Base-by-base conservation (phyloP, 1,140 invertebrate species). In the Matsumurasca onukii region DNA sequence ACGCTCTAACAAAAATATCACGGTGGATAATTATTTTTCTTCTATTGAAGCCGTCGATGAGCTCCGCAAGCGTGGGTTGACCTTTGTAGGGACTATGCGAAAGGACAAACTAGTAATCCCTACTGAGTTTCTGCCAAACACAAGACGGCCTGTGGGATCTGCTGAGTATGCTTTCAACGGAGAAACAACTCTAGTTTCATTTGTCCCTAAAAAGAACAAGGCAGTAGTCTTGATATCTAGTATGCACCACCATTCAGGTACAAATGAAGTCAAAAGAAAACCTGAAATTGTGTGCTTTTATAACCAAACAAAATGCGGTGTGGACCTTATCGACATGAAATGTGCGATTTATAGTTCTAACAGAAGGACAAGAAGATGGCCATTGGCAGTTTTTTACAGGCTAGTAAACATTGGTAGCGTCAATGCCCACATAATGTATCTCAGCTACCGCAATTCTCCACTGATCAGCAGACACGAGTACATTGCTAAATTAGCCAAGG, bases 101-200 rank as follows among this genome's bases (percentile, higher is more conserved):
- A 80, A 79, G 76, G 80, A 81, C 69, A 81, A 81, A 76, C 71
- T 71, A 62, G 72, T 80, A 66, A 77, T 81, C 39, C 78, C 79
- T 31, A 30, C 57, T 27, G 13, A 67, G n/a, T 78, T 78, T 71
- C 24, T 48, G 12, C 69, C 22, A 61, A 13, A 66, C 31, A 59
- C 31, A 52, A 49, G 45, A 34, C 13, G 52, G 30, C n/a, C 29
- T 24, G 62, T 34, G 12, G 29, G 17, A 27, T 68, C 70, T 20
- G 17, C n/a, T 31, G 22, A 63, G 13, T 73, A 52, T 63, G 70
- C 27, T 34, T 73, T 72, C 57, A 70, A 39, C 12, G 45, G 67
- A 17, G 24, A 71, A 51, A 34, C 52, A 17, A 73, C 67, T 1
- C 31, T 73, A 25, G 65, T 73, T n/a, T 72, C 66, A 22, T 66